A percentile compares a stretch with the other conserved stretches of the same genome.
Evolutionary conservation across 2,113 vertebrate species (phyloP).

Genomic region (Oceanodroma tethys): DNA sequence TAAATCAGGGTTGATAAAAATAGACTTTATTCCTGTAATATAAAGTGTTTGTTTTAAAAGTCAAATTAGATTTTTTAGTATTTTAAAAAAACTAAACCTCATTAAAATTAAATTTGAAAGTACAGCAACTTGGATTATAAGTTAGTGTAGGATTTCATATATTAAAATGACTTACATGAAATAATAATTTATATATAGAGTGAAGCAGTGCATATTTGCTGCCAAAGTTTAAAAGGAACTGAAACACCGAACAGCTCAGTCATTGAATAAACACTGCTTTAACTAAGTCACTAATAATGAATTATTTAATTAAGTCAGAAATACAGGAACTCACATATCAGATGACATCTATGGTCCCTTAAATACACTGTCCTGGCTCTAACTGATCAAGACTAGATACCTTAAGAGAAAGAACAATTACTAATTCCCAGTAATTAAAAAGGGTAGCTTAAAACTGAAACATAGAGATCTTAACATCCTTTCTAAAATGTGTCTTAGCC

Average conservation of each 20-base stretch:
- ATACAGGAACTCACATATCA: background rate
- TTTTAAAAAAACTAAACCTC: background rate
- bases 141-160: background rate
- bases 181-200: background rate
- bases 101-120: conserved; percentile 8
- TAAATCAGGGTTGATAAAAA: background rate
- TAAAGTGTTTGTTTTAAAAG: background rate
- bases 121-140: background rate
- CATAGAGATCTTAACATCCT: background rate
- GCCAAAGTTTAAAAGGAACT: conserved; percentile 15
- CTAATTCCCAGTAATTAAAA: background rate
- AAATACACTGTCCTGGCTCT: background rate
- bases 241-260: background rate
- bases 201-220: background rate
- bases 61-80: background rate
- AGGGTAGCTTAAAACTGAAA: background rate
- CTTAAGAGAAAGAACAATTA: background rate
- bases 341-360: background rate
- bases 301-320: conserved; percentile 18
- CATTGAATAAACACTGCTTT: conserved; percentile 6
- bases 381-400: background rate
- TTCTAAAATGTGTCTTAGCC: background rate
- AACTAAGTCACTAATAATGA: conserved; percentile 16
- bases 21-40: background rate
- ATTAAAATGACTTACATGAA: background rate